phyloP scores from a whole-genome alignment of 2,888 invertebrate genomes.

The Agrilus mali region DNA sequence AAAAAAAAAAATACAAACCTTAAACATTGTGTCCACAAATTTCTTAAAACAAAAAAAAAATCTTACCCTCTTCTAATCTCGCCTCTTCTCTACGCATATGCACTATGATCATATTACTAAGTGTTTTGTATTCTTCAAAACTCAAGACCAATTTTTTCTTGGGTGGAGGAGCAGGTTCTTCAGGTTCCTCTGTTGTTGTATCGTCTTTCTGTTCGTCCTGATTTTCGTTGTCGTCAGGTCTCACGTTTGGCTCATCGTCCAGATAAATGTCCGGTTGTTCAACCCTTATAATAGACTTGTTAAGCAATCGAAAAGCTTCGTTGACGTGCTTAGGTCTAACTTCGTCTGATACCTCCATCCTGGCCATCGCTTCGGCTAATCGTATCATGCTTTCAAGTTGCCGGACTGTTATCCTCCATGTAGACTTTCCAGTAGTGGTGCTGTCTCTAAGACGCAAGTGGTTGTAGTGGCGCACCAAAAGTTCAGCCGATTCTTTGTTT shows the following conservation, averaged over 20 bases:
- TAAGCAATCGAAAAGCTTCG: conserved; percentile 76
- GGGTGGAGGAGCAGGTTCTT: conserved; percentile 19
- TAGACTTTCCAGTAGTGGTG: conserved; percentile 44
- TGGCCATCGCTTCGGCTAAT: conserved; percentile 91
- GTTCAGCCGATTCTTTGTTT: conserved; percentile 66
- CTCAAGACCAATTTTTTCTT: conserved; percentile 72
- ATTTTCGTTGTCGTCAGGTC: conserved; percentile 43
- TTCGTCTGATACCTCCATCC: conserved; percentile 87
- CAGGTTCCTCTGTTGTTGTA: conserved; percentile 29
- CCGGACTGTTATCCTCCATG: conserved; percentile 94
- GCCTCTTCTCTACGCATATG: conserved; percentile 80
- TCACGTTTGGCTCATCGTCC: conserved; percentile 60
- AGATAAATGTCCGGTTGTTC: conserved; percentile 95
- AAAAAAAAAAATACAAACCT: not conserved
- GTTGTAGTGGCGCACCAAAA: conserved; percentile 82
- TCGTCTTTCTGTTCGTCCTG: conserved; percentile 28
- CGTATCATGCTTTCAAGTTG: conserved; percentile 94
- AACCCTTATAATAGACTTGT: conserved; percentile 93
- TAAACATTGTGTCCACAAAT: no score
- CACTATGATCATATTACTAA: conserved; percentile 83
- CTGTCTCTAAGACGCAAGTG: conserved; percentile 76
- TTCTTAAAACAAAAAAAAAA: conserved; percentile 10
- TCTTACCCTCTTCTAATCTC: conserved; percentile 47
- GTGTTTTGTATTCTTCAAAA: conserved; percentile 86
- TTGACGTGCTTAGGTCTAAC: conserved; percentile 80